Conservation (phyloP, 2,113 vertebrate species). For the Mirounga angustirostris region DNA sequence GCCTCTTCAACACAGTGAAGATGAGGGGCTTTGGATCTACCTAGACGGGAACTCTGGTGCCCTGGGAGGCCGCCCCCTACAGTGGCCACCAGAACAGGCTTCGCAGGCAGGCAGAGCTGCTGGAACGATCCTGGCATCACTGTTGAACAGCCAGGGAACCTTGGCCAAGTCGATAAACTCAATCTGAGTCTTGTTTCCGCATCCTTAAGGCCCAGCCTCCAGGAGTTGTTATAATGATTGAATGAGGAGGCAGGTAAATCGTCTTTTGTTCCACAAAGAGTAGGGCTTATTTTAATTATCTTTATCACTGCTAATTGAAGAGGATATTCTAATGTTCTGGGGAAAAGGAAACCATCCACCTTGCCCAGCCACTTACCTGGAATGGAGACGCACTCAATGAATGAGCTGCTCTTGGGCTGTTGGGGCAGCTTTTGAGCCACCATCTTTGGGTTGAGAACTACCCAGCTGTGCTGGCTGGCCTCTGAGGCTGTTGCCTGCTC, state of each 20-base stretch:
- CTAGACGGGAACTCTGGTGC: not conserved
- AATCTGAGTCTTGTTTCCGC: not conserved
- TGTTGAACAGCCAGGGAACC: not conserved
- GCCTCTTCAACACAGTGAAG: not conserved
- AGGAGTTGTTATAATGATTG: not conserved
- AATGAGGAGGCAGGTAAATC: not conserved
- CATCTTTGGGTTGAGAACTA: not conserved
- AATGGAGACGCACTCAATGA: not conserved
- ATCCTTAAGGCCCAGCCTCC: not conserved
- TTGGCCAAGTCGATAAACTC: not conserved
- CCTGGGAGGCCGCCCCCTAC: not conserved
- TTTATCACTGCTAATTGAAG: not conserved
- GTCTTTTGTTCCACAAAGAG: not conserved
- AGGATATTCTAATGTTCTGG: not conserved
- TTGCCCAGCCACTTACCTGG: not conserved
- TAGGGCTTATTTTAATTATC: not conserved
- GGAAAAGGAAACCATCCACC: not conserved
- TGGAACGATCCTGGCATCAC: not conserved
- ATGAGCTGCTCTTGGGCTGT: not conserved
- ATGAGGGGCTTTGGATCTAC: not conserved
- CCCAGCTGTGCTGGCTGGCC: not conserved
- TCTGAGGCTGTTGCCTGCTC: not conserved
- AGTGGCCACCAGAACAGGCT: not conserved
- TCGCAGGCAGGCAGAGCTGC: not conserved
- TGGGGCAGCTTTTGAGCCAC: not conserved